phyloP scores from a whole-genome alignment of 2,888 invertebrate genomes.

The Cryptus viduatorius region DNA sequence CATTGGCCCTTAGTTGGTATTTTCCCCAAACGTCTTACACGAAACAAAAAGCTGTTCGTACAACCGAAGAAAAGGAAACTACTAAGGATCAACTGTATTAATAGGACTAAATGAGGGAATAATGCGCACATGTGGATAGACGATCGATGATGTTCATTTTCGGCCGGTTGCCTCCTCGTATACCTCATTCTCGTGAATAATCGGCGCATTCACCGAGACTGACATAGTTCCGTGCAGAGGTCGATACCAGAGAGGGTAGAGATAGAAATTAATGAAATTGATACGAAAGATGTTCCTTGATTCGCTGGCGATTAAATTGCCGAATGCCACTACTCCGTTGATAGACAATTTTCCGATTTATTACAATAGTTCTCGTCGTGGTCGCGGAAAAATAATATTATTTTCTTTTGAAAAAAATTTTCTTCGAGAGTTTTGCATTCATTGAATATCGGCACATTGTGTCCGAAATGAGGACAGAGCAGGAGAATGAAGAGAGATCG shows the following conservation, averaged over 20 bases:
- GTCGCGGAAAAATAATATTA: conserved; percentile 28
- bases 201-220: conserved; percentile 13
- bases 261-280: neutral
- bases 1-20: neutral
- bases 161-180: conserved; percentile 2
- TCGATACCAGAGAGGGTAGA: conserved; percentile 16
- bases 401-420: conserved; percentile 35
- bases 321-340: conserved; percentile 20
- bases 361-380: conserved; percentile 47
- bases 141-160: neutral
- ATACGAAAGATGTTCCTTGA: conserved; percentile 8
- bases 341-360: conserved; percentile 49
- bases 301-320: conserved; percentile 40
- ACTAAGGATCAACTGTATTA: neutral
- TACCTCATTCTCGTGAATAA: conserved; percentile 13
- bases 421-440: conserved; percentile 44
- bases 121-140: neutral
- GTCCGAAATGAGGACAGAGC: conserved; percentile 55
- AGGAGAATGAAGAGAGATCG: conserved; percentile 42
- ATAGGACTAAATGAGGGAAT: neutral
- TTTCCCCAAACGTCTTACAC: conserved; percentile 15
- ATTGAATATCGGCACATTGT: conserved; percentile 59
- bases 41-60: neutral
- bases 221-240: neutral
- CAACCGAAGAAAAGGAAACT: neutral